Conservation (phyloP, 2,888 invertebrate species). For the Limenitis camilla region DNA sequence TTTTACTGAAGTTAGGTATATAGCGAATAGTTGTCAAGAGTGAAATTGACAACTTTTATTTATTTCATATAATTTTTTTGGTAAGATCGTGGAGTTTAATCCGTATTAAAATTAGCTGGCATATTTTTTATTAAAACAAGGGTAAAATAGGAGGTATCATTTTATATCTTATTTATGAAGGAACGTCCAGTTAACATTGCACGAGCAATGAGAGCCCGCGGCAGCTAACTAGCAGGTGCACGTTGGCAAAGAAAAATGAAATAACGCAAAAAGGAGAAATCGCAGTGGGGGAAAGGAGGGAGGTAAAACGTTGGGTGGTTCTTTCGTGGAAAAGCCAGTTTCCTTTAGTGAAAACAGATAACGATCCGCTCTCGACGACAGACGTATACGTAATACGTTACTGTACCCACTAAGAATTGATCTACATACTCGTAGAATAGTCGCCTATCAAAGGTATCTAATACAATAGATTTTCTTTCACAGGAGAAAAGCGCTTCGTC, state of each 20-base stretch:
- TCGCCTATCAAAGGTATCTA: conserved; percentile 58
- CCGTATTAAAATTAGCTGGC: conserved; percentile 1
- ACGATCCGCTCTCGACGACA: conserved; percentile 72
- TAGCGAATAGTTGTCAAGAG: too few relatives aligned
- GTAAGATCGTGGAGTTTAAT: background rate
- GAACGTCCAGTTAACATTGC: conserved; percentile 41
- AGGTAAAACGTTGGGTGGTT: conserved; percentile 57
- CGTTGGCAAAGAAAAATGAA: conserved; percentile 70
- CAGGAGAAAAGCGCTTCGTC: conserved; percentile 40
- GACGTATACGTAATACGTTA: conserved; percentile 56
- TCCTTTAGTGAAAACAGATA: conserved; percentile 74
- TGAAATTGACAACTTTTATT: too few relatives aligned
- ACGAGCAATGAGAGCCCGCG: conserved; percentile 53
- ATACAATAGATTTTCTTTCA: conserved; percentile 49
- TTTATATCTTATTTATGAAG: conserved; percentile 32
- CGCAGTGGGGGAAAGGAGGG: conserved; percentile 46
- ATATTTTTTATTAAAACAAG: conserved; percentile 12
- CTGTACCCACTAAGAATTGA: conserved; percentile 62
- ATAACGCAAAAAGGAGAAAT: conserved; percentile 68
- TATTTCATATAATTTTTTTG: background rate
- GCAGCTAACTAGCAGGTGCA: conserved; percentile 70
- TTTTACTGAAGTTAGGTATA: too few relatives aligned
- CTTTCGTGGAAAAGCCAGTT: conserved; percentile 71
- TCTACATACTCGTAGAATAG: conserved; percentile 51
- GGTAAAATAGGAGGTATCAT: conserved; percentile 30